Base-by-base conservation (phyloP, 2,113 vertebrate genomes). In the Entomyzon cyanotis region DNA sequence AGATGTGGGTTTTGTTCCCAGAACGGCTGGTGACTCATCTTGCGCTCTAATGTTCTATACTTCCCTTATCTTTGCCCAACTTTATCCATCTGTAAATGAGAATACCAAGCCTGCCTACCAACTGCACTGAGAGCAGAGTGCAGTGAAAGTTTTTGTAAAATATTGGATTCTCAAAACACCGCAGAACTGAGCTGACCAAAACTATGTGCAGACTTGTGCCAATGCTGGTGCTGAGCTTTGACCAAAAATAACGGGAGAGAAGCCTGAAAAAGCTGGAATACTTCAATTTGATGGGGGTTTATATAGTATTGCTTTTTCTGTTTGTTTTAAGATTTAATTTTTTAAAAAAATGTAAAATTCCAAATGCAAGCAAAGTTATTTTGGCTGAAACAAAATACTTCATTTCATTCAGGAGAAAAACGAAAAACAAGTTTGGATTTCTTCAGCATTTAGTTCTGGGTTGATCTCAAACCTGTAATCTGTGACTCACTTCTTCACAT, bases 1-100 rank as follows among this genome's bases (percentile, higher is more conserved):
- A 93, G 81, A 90, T 87, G 84, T 92, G 87, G 78, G 81, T 22
- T 94, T 89, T 92, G 77, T 87, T 97, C 91, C 89, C 84, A 93
- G 93, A 81, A 93, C 0, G 11, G 52, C 76, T 92, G 76, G 50
- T 96, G 95, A 95, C 68, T 94, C 95, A 94, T 84, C 60, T 59
- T 39, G 42, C 50, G 71, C 67, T 92, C 89, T 59, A 50, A 74
- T 63, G 76, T 80, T 90, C 69, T 58, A 63, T 74, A 78, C 68
- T 90, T 75, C 80, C 60, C 86, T 74, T 87, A 81, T 93, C 86
- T 90, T 92, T 90, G 64, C 86, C 83, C 89, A 95, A 11, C 60
- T 93, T 84, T n/a, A 89, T 90, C 76, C 76, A 84, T 93, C 92
- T 84, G 90, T 90, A 91, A 92, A 90, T 55, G 86, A 74, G 85